phyloP scores from a whole-genome alignment of 2,797 vertebrate genomes.

The Apogon talboti region DNA sequence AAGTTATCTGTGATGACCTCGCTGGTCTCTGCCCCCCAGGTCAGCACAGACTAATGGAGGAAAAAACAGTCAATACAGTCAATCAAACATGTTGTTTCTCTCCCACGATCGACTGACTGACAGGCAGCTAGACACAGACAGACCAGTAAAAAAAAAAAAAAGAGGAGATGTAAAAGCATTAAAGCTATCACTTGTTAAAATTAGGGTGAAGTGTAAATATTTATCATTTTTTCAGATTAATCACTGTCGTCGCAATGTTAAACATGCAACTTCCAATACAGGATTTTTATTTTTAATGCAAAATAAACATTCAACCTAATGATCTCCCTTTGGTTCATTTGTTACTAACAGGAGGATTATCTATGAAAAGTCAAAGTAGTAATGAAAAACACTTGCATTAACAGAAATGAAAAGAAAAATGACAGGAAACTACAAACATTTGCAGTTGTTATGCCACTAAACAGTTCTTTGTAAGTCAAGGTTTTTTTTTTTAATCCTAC shows the following conservation, averaged over 20 bases:
- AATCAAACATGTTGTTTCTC: conserved; percentile 4
- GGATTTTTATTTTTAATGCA: not conserved
- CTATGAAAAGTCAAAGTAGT: too few species aligned
- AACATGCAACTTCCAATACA: not conserved
- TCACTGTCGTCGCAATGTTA: not conserved
- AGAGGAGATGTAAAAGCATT: not conserved
- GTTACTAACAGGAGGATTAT: too few species aligned
- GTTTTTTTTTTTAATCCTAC: too few species aligned
- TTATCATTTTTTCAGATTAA: not conserved
- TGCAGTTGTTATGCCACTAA: too few species aligned
- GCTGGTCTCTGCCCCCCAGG: conserved; percentile 84
- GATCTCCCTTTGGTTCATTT: too few species aligned
- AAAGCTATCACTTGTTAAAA: too few species aligned
- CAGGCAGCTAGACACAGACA: not conserved
- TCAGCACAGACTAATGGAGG: conserved; percentile 74
- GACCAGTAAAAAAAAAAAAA: not conserved
- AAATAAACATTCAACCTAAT: too few species aligned
- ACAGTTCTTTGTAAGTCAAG: too few species aligned
- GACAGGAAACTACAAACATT: too few species aligned
- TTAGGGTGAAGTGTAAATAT: too few species aligned
- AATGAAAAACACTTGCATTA: not conserved
- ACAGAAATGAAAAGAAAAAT: too few species aligned
- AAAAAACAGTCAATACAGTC: conserved; percentile 59
- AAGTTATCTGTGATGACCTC: conserved; percentile 89
- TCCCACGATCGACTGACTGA: not conserved